Evolutionary conservation across 2,113 vertebrate genomes (phyloP).

Genomic region (Megaptera novaeangliae): DNA sequence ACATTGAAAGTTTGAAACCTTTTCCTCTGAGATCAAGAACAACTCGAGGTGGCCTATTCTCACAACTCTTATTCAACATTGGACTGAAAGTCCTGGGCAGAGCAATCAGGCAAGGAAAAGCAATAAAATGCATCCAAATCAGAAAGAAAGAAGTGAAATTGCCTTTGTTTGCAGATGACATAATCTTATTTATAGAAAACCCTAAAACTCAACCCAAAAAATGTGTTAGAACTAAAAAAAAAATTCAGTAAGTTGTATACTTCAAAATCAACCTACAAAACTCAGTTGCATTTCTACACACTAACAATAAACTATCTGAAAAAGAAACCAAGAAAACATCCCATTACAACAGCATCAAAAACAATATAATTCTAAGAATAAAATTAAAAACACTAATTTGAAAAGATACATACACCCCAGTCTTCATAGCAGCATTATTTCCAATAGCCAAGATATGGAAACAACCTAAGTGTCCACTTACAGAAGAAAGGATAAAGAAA

Average conservation of each 20-base stretch:
- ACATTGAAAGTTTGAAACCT: neutral
- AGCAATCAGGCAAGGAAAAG: neutral
- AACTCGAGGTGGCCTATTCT: neutral
- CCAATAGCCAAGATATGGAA: neutral
- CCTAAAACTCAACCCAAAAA: neutral
- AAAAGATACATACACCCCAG: neutral
- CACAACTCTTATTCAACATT: neutral
- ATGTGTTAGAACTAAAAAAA: neutral
- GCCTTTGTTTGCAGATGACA: neutral
- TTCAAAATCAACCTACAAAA: neutral
- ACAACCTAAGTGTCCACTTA: neutral
- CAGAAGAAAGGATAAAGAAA: neutral
- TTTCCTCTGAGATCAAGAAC: neutral
- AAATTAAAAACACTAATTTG: neutral
- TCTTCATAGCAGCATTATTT: neutral
- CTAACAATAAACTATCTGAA: neutral
- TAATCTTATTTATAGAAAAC: neutral
- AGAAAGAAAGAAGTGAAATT: neutral
- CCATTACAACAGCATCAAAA: neutral
- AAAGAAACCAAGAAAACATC: neutral
- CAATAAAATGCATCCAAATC: neutral
- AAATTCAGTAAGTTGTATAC: neutral
- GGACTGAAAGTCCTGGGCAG: neutral
- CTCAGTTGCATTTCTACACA: no score
- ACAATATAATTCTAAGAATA: neutral